Conservation (phyloP, 2,113 vertebrate species). For the Rhinoptilus africanus region DNA sequence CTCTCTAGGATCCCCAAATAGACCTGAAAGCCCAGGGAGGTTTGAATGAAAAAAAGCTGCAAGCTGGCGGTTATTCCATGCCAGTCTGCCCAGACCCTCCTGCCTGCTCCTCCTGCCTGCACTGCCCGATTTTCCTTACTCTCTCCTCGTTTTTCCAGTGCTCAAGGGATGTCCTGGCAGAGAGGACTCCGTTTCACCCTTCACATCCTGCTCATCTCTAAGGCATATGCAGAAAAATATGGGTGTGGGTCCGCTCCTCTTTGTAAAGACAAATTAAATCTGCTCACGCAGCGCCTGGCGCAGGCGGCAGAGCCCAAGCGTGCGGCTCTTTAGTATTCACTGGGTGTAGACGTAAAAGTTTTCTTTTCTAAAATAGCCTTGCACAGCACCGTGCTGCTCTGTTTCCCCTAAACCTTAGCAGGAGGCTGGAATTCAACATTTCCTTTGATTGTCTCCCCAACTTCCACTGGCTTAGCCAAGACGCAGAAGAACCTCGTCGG, state of each 20-base stretch:
- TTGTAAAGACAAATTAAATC: neutral
- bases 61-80: neutral
- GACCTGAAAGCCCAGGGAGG: neutral
- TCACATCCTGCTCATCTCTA: neutral
- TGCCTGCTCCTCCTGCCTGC: neutral
- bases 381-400: neutral
- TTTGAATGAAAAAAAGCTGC: neutral
- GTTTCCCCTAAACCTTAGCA: neutral
- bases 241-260: neutral
- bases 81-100: neutral
- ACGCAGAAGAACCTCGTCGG: neutral
- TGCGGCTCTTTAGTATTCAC: constrained; percentile 25
- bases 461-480: neutral
- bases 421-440: neutral
- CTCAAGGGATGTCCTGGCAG: neutral
- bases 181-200: neutral
- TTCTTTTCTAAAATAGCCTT: neutral
- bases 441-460: neutral
- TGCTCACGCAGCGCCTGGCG: neutral
- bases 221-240: neutral
- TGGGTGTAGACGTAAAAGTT: neutral
- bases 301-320: neutral
- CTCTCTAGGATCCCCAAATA: neutral
- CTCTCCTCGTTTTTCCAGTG: neutral
- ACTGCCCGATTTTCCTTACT: neutral